Evolutionary conservation across 1,140 invertebrate genomes (phyloP).

Genomic region (Tenebrio molitor): DNA sequence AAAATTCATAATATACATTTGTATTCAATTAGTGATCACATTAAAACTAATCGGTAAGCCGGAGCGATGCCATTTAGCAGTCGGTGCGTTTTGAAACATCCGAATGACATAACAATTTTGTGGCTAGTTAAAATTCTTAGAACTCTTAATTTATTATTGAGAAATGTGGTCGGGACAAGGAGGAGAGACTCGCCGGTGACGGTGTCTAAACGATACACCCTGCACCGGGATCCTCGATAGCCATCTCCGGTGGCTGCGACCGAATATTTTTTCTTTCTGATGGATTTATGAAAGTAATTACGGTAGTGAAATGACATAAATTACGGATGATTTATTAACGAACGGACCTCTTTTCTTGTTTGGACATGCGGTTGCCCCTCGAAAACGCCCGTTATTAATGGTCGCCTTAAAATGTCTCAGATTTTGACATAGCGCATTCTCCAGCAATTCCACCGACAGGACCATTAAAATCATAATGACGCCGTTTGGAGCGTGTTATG

Average conservation of each 20-base stretch:
- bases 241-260: slow-evolving; percentile 44
- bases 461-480: slow-evolving; percentile 5
- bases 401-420: slow-evolving; percentile 30
- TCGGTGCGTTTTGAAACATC: slow-evolving; percentile 30
- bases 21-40: slow-evolving; percentile 41
- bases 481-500: background rate
- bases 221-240: slow-evolving; percentile 41
- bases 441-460: background rate
- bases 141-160: slow-evolving; percentile 45
- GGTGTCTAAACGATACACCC: slow-evolving; percentile 29
- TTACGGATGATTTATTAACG: slow-evolving; percentile 48
- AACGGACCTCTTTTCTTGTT: slow-evolving; percentile 30
- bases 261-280: slow-evolving; percentile 49
- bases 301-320: slow-evolving; percentile 52
- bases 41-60: slow-evolving; percentile 27
- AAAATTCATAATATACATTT: slow-evolving; percentile 32
- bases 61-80: background rate
- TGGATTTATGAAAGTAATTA: slow-evolving; percentile 55
- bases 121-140: slow-evolving; percentile 41
- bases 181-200: slow-evolving; percentile 29
- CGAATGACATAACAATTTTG: slow-evolving; percentile 39
- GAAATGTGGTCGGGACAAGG: slow-evolving; percentile 41
- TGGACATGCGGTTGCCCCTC: slow-evolving; percentile 31
- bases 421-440: slow-evolving; percentile 19
- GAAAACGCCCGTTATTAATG: slow-evolving; percentile 33